Evolutionary conservation across 2,888 invertebrate species (phyloP).

Genomic region (Chymomyza amoena): DNA sequence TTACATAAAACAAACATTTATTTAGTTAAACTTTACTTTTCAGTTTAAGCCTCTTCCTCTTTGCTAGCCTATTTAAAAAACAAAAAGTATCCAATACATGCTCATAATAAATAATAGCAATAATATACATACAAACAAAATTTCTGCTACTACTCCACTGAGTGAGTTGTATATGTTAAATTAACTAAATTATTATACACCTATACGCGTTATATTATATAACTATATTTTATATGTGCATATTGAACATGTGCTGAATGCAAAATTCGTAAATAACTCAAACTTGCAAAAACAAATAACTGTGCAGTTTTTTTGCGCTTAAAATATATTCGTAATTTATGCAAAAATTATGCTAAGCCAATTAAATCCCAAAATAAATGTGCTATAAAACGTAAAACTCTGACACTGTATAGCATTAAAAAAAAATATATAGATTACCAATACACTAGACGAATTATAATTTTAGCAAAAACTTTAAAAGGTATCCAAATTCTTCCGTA

Average conservation of each 20-base stretch:
- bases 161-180: conserved; percentile 23
- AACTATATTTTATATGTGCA: conserved; percentile 2
- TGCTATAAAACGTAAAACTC: neutral
- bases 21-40: neutral
- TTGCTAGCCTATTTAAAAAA: conserved; percentile 2
- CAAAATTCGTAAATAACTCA: no score
- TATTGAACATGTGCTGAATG: conserved; percentile 28
- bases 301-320: conserved; percentile 3
- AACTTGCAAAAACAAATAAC: neutral
- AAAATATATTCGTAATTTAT: neutral
- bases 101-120: neutral
- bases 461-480: conserved; percentile 60
- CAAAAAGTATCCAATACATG: neutral
- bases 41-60: neutral
- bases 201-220: neutral
- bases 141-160: neutral
- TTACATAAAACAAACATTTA: conserved; percentile 14
- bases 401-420: conserved; percentile 34
- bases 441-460: conserved; percentile 61
- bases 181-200: conserved; percentile 1
- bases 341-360: neutral
- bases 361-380: neutral
- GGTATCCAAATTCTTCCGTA: conserved; percentile 71
- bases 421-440: neutral
- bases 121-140: conserved; percentile 16